Evolutionary conservation across 2,113 vertebrate genomes (phyloP).

Genomic region (Epinephelus lanceolatus): DNA sequence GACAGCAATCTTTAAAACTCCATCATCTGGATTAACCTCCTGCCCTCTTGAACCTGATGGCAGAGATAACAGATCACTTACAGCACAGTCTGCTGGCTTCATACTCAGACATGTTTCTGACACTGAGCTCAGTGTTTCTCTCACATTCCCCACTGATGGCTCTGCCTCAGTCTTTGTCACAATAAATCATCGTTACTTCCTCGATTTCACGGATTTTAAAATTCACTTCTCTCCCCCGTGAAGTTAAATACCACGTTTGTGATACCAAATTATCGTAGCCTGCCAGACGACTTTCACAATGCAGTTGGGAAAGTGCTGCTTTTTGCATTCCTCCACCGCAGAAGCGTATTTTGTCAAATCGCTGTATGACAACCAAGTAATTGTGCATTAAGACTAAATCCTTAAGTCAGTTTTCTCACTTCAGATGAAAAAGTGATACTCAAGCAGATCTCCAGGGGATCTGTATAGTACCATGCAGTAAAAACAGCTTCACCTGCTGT

Average conservation of each 20-base stretch:
- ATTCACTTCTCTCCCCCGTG: slow-evolving; percentile 29
- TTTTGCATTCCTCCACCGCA: slow-evolving; percentile 38
- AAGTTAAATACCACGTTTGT: slow-evolving; percentile 41
- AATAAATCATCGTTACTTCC: slow-evolving; percentile 68
- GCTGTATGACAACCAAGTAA: slow-evolving; percentile 61
- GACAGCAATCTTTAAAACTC: slow-evolving; percentile 52
- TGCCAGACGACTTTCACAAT: slow-evolving; percentile 34
- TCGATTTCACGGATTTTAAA: slow-evolving; percentile 49
- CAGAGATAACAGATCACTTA: slow-evolving; percentile 50
- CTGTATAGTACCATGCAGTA: slow-evolving; percentile 25
- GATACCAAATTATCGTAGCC: slow-evolving; percentile 15
- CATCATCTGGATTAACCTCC: slow-evolving; percentile 65
- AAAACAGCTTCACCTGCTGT: slow-evolving; percentile 60
- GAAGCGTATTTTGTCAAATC: slow-evolving; percentile 29
- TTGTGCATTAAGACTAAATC: slow-evolving; percentile 51
- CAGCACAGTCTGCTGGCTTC: slow-evolving; percentile 29
- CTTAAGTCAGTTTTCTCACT: slow-evolving; percentile 42
- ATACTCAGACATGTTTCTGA: slow-evolving; percentile 42
- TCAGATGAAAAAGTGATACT: slow-evolving; percentile 39
- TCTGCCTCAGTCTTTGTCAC: slow-evolving; percentile 24
- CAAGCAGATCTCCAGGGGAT: slow-evolving; percentile 1
- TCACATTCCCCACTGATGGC: slow-evolving; percentile 39
- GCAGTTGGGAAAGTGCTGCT: slow-evolving; percentile 27
- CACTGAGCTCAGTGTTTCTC: slow-evolving; percentile 27
- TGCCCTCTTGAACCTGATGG: slow-evolving; percentile 42